Evolutionary conservation across 2,797 vertebrate genomes (phyloP).

Genomic region (Luscinia megarhynchos): DNA sequence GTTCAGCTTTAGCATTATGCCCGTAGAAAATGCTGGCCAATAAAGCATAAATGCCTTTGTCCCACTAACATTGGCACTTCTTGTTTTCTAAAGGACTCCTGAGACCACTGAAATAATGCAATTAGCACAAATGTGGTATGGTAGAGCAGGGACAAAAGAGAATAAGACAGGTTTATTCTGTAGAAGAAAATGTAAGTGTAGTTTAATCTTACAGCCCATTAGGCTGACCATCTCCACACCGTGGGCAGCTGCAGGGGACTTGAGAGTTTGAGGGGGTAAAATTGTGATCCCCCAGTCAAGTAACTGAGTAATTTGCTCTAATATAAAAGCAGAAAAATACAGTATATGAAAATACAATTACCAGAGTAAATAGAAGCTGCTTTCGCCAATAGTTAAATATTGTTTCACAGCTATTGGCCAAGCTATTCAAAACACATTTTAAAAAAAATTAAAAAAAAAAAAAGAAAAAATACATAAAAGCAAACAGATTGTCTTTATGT

Average conservation of each 20-base stretch:
- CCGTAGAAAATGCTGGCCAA: constrained; percentile 4
- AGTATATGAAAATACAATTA: constrained; percentile 14
- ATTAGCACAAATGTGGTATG: constrained; percentile 53
- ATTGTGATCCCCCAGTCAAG: background rate
- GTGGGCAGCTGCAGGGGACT: background rate
- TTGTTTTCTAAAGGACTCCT: constrained; percentile 36
- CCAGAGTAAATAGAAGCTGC: constrained; percentile 12
- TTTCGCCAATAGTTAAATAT: constrained; percentile 30
- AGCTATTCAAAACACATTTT: background rate
- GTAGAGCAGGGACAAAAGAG: constrained; percentile 42
- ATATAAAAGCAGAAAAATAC: constrained; percentile 1
- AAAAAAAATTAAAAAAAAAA: background rate
- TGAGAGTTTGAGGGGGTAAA: constrained; percentile 2
- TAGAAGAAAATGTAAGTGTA: constrained; percentile 30
- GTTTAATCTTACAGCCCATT: constrained; percentile 36
- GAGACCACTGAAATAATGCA: constrained; percentile 57
- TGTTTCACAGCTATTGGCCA: background rate
- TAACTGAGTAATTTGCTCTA: background rate
- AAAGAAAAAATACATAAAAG: background rate
- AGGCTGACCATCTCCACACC: background rate
- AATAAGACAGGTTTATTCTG: constrained; percentile 52
- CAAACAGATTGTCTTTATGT: background rate
- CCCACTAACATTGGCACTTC: background rate
- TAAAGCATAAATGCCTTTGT: constrained; percentile 56
- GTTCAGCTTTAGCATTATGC: constrained; percentile 33